Evolutionary conservation across 1,140 invertebrate species (phyloP), one percentile per base, ranked within the genome.

Genomic region (Platyscapa corneri): DNA sequence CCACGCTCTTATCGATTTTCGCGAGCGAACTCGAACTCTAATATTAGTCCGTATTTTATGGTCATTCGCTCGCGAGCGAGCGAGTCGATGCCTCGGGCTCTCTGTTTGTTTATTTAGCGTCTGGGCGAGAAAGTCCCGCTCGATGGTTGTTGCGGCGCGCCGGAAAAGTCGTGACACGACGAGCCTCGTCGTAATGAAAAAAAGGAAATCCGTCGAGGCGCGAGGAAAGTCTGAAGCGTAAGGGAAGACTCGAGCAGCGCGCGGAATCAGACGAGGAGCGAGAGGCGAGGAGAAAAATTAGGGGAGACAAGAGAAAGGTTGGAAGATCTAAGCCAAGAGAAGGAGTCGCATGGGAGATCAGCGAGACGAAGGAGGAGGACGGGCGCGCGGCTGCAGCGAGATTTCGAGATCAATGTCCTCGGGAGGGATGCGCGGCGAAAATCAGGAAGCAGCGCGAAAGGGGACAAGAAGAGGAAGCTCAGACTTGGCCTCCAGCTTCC

Each of bases 231-330:
- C 56, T 60, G 23, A 60, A 60, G 56, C 6, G 70, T n/a, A 42
- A 74, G 18, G n/a, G 23, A 74, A 74, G 37, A 23, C 70, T 74
- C 20, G 70, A 74, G 70, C 56, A 20, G 2, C 10, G 23, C 23
- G 56, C 10, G 49, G 49, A 53, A 18, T 2, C 16, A 2, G 56
- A 23, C 23, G 56, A 20, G 23, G 7, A 23, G 56, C 27, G 27
- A 34, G 3, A 77, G 39, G 1, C 42, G 32, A 83, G 23, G 72
- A 32, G 72, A 76, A 76, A 83, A 83, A 14, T 78, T 74, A 56
- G n/a, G 65, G 49, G 64, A 20, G 70, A 56, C 64, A 34, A 67
- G 64, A 37, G 70, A 6, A 37, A 67, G 80, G 53, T 64, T 32
- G 76, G 34, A 39, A 34, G 34, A 37, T 60, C 30, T 56, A 60